Conservation (phyloP, 2,888 invertebrate genomes). For the Petrolisthes cinctipes region DNA sequence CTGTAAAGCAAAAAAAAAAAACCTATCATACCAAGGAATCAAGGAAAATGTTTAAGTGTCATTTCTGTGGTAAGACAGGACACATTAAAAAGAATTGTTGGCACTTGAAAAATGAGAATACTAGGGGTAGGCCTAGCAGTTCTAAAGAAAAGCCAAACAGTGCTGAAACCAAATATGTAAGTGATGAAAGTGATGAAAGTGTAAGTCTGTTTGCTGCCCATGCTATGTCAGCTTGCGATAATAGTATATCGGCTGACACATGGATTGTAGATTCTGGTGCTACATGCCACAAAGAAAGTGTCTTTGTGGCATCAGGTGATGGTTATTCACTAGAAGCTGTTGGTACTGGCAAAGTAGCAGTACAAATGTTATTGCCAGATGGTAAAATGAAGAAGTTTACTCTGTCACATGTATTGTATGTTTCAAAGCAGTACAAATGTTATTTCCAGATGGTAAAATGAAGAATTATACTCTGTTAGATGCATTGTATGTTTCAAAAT, state of each 20-base stretch:
- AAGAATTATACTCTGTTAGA: conserved; percentile 27
- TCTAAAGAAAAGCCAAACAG: conserved; percentile 15
- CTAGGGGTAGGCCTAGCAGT: conserved; percentile 13
- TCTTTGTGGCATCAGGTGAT: conserved; percentile 24
- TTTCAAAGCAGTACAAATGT: conserved; percentile 22
- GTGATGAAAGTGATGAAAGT: conserved; percentile 29
- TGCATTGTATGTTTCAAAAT: conserved; percentile 24
- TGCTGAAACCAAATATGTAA: background rate
- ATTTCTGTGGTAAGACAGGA: conserved; percentile 32
- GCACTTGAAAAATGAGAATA: conserved; percentile 17
- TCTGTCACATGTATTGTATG: conserved; percentile 27
- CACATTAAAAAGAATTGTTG: conserved; percentile 31
- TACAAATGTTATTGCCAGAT: conserved; percentile 32
- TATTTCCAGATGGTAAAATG: conserved; percentile 31
- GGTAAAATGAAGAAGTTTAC: conserved; percentile 36
- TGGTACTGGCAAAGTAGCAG: conserved; percentile 30
- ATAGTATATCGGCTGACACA: background rate
- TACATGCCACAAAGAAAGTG: conserved; percentile 32
- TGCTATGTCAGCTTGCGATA: conserved; percentile 28
- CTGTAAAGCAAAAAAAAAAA: conserved; percentile 25
- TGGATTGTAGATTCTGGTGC: conserved; percentile 45
- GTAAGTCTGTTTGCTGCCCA: conserved; percentile 27
- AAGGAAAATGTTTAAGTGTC: conserved; percentile 16
- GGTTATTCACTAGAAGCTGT: conserved; percentile 29
- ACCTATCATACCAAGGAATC: conserved; percentile 19